Conservation (phyloP, 1,140 invertebrate genomes). For the Neoseiulus cucumeris region DNA sequence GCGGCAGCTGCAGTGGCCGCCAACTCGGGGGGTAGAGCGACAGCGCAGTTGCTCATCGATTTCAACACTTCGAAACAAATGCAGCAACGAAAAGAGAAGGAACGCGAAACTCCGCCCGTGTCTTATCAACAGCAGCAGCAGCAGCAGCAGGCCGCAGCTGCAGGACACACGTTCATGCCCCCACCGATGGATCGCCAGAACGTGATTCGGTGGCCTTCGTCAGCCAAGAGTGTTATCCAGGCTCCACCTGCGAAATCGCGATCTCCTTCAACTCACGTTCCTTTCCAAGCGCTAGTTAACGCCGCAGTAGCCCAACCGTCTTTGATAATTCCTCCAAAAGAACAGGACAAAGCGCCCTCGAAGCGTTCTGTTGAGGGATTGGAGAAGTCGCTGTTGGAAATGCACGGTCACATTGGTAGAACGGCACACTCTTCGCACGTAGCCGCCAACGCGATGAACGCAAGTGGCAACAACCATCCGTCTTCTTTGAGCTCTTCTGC, state of each 20-base stretch:
- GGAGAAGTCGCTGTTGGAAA: constrained; percentile 21
- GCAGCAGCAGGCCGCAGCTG: constrained; percentile 9
- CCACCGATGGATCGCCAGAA: not conserved
- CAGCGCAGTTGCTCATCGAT: constrained; percentile 22
- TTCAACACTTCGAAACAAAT: constrained; percentile 24
- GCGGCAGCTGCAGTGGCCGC: constrained; percentile 14
- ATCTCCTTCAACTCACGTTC: constrained; percentile 38
- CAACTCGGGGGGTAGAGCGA: constrained; percentile 1
- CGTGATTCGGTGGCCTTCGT: not conserved
- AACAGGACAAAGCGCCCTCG: constrained; percentile 13
- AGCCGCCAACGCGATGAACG: not conserved
- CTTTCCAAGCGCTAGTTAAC: constrained; percentile 58
- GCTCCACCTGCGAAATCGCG: constrained; percentile 1
- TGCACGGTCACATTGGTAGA: constrained; percentile 15
- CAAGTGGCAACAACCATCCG: not conserved
- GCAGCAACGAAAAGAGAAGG: constrained; percentile 20
- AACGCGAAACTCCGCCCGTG: constrained; percentile 11
- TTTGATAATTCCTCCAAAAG: constrained; percentile 47
- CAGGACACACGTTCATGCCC: not conserved
- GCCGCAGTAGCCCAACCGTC: constrained; percentile 61
- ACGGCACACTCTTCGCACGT: constrained; percentile 12
- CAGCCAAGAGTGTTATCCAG: constrained; percentile 3
- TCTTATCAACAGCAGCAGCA: constrained; percentile 12
- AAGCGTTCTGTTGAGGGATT: constrained; percentile 19
- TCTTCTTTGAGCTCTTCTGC: not conserved